Evolutionary conservation across 2,113 vertebrate genomes (phyloP), one percentile per base, ranked within the genome.

Genomic region (Cynopterus brachyotis): DNA sequence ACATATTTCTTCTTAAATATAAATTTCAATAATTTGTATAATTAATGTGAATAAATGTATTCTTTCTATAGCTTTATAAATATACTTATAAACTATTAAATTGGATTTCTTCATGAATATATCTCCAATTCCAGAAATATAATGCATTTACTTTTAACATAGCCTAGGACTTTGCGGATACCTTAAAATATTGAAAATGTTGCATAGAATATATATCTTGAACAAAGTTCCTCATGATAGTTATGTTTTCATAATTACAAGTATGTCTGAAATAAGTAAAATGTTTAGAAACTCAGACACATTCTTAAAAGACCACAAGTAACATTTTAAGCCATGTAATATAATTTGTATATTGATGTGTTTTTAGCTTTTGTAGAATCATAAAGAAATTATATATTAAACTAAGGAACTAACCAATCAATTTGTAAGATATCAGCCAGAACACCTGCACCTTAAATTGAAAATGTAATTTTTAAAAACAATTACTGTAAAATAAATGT

Each of bases 131-230:
- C 40, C 3, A 69, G 50, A 97, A 90, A 96, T 86, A 95, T 66
- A 94, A 69, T 42, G 22, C 67, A 89, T 90, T 96, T 95, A 92
- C 66, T 94, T 97, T 89, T 93, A 95, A 93, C 47, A 35, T 66
- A 93, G 26, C 9, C 50, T 67, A 32, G 57, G 50, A 37, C 24
- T 81, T 91, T 66, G 26, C 32, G 53, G 22, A 13, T 59, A 55
- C 10, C 24, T 50, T 55, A 73, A 45, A 79, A 86, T 57, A 75
- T 28, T 8, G 15, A 83, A 70, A 75, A 32, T 16, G 90, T 45
- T 84, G 9, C 11, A 67, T 35, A 22, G 11, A 91, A 62, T 35
- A 9, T 69, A n/a, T 26, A 62, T 50, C 17, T 62, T 85, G 26
- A 89, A n/a, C 6, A n/a, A 47, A 17, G 6, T 19, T 32, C 4